Conservation (phyloP, 2,797 vertebrate genomes). For the Spizella passerina region DNA sequence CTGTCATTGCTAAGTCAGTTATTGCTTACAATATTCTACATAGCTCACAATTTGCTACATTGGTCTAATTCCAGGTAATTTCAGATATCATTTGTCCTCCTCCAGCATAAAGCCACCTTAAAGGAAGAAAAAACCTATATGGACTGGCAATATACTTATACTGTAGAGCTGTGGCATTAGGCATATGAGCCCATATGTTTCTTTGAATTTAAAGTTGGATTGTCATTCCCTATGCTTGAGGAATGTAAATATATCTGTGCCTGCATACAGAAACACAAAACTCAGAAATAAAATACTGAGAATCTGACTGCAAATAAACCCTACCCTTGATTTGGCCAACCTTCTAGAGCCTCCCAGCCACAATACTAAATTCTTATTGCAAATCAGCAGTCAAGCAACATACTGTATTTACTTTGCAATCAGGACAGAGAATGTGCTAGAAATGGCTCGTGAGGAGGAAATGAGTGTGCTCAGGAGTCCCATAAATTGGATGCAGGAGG, state of each 20-base stretch:
- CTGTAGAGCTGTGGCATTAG: neutral
- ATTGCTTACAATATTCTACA: neutral
- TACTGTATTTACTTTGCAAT: neutral
- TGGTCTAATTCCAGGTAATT: neutral
- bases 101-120: neutral
- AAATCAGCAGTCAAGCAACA: neutral
- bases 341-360: neutral
- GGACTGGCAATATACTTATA: neutral
- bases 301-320: neutral
- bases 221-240: neutral
- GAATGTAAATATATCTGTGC: neutral
- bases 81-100: neutral
- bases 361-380: neutral
- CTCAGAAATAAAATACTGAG: neutral
- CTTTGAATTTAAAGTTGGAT: neutral
- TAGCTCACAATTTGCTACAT: neutral
- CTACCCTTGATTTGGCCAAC: neutral
- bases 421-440: neutral
- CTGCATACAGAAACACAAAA: neutral
- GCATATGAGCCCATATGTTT: neutral
- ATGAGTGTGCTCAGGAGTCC: neutral
- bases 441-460: neutral
- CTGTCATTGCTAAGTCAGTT: neutral
- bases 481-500: neutral
- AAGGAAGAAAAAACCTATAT: neutral